These are phyloP conservation scores for Champsocephalus esox DNA, from an alignment of 2,797 vertebrate species.

Conservation along the genomic window DNA sequence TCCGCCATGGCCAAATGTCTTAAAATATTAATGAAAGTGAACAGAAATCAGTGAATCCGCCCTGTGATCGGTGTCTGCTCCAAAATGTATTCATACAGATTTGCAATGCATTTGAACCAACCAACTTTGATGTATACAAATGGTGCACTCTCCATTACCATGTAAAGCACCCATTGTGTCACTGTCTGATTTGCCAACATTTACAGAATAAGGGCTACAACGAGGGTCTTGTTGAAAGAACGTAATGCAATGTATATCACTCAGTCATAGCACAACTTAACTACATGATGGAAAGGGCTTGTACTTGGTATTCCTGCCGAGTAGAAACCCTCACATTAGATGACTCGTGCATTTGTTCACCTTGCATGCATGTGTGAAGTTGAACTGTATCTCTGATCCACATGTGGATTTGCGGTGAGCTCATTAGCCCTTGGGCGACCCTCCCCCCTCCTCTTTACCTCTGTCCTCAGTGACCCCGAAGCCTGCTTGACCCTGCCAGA, in stretches of 20 bases:
- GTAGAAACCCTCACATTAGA: slow-evolving; percentile 2
- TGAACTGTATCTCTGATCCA: slow-evolving; percentile 44
- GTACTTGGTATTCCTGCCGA: neutral
- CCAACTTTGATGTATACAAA: neutral
- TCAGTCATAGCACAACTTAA: slow-evolving; percentile 12
- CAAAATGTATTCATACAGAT: neutral
- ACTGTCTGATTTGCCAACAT: neutral
- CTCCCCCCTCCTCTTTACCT: slow-evolving; percentile 60
- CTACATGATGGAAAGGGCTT: neutral
- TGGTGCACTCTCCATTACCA: neutral
- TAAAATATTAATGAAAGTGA: too few relatives aligned
- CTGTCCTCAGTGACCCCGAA: slow-evolving; percentile 68
- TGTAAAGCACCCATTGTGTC: neutral
- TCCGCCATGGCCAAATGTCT: too few relatives aligned
- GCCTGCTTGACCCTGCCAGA: slow-evolving; percentile 47
- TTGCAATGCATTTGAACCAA: neutral
- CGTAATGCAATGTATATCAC: slow-evolving; percentile 1
- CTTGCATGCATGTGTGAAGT: slow-evolving; percentile 6
- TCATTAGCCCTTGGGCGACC: slow-evolving; percentile 50
- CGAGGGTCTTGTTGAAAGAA: neutral
- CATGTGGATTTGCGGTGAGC: slow-evolving; percentile 58
- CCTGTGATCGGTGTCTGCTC: too few relatives aligned
- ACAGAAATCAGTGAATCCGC: too few relatives aligned
- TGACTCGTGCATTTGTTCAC: neutral
- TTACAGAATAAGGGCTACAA: neutral